phyloP scores from a whole-genome alignment of 2,113 vertebrate species.

The Albula goreensis region DNA sequence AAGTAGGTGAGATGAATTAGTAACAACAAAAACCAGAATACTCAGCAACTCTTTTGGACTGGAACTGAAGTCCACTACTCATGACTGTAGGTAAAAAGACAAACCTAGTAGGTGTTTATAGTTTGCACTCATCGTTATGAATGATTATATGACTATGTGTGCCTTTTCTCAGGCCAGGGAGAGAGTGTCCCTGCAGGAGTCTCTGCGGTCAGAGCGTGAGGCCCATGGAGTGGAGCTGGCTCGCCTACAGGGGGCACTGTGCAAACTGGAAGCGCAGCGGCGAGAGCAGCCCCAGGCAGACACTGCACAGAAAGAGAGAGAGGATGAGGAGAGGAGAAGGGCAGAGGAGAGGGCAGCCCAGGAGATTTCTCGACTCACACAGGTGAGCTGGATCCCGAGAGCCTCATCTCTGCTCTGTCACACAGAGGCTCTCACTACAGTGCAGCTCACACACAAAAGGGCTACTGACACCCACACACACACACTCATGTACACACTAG shows the following conservation, averaged over 20 bases:
- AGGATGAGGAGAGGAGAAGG: conserved; percentile 55
- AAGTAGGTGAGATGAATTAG: too few relatives aligned
- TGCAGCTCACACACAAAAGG: background rate
- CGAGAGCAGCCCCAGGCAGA: conserved; percentile 35
- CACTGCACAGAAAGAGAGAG: conserved; percentile 42
- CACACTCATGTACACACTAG: too few relatives aligned
- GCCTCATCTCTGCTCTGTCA: background rate
- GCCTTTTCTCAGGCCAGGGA: conserved; percentile 59
- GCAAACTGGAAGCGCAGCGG: conserved; percentile 50
- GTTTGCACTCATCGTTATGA: too few relatives aligned
- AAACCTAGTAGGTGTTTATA: too few relatives aligned
- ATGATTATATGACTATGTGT: too few relatives aligned
- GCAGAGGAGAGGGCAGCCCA: conserved; percentile 48
- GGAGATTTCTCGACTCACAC: conserved; percentile 61
- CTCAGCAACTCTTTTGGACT: too few relatives aligned
- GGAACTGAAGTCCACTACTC: too few relatives aligned
- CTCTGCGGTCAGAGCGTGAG: conserved; percentile 52
- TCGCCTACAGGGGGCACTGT: conserved; percentile 46
- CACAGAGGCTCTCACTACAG: background rate
- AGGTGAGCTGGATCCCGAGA: conserved; percentile 45
- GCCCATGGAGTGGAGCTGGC: conserved; percentile 56
- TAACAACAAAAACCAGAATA: too few relatives aligned
- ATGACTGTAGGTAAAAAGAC: too few relatives aligned
- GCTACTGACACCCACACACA: too few relatives aligned
- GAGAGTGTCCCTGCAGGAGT: conserved; percentile 58